Base-by-base conservation (phyloP, 2,888 invertebrate genomes). In the Diarsia dahlii region DNA sequence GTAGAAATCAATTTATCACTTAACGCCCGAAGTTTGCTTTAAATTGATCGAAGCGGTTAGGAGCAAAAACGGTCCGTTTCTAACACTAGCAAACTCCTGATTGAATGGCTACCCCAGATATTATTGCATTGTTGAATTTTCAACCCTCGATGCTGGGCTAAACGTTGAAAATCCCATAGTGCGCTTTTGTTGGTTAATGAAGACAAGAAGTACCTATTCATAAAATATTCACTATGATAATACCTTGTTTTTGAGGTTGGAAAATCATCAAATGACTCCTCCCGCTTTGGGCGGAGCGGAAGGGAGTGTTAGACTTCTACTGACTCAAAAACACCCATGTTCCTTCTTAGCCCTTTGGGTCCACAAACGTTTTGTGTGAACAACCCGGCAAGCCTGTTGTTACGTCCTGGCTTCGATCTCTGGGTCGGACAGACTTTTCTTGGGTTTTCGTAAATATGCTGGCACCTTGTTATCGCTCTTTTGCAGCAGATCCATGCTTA, bases 1-100 rank as follows among this genome's bases (percentile, higher is more conserved):
- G 62, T 56, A 45, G 71, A 64, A 81, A 84, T 84, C 65, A 77
- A 81, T 83, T 74, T 72, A 75, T 77, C 66, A 69, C 64, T 64
- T 75, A 70, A 67, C 72, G 54, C 46, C 39, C 52, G 28, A 69
- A 76, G 48, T 72, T 64, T n/a, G 68, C 52, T 76, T 62, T 64
- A 64, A 84, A 81, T 84, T 78, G n/a, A n/a, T n/a, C n/a, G n/a
- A n/a, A n/a, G 73, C 28, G 78, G 56, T 76, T 78, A 15, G 75
- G 74, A 62, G 56, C 62, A 78, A 78, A 81, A 78, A 74, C 63
- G 39, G 52, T 2, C 39, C 20, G 5, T 13, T 63, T 63, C 1
- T 20, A 20, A 39, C 39, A 34, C 20, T 60, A n/a, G 39, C 12
- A 20, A n/a, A 39, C 12, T 62, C 9, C 28, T 34, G 28, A 34